These are phyloP conservation scores for Neelides folsomi DNA, from an alignment of 2,888 invertebrate species.

Conservation along the genomic window DNA sequence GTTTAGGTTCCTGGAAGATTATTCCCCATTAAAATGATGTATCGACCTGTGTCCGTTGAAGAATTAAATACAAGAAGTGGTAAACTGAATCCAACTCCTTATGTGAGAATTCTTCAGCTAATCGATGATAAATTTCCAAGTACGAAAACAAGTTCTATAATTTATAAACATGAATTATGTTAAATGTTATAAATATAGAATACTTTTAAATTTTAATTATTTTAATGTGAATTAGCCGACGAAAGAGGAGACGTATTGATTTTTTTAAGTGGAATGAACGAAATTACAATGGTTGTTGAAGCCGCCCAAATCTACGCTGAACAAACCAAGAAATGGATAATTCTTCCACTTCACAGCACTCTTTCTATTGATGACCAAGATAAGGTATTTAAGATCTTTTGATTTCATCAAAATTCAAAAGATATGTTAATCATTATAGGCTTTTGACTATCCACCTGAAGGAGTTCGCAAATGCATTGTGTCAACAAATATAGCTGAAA, in stretches of 20 bases:
- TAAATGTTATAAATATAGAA: slow-evolving; percentile 6
- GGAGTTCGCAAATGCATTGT: slow-evolving; percentile 91
- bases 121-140: slow-evolving; percentile 79
- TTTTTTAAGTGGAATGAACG: slow-evolving; percentile 87
- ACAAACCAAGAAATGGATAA: slow-evolving; percentile 72
- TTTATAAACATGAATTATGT: neutral
- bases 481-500: slow-evolving; percentile 97
- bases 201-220: slow-evolving; percentile 7
- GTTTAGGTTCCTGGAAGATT: slow-evolving; percentile 82
- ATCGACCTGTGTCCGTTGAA: slow-evolving; percentile 55
- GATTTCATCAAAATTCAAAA: neutral
- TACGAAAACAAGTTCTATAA: slow-evolving; percentile 36
- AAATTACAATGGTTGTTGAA: slow-evolving; percentile 75
- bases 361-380: slow-evolving; percentile 89
- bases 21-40: slow-evolving; percentile 80
- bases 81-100: slow-evolving; percentile 83
- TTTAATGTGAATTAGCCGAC: slow-evolving; percentile 45
- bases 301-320: slow-evolving; percentile 69
- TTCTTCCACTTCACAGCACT: slow-evolving; percentile 82
- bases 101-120: slow-evolving; percentile 76
- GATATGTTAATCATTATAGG: slow-evolving; percentile 39
- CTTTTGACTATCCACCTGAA: slow-evolving; percentile 88
- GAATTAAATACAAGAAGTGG: slow-evolving; percentile 51
- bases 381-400: slow-evolving; percentile 48
- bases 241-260: slow-evolving; percentile 89